Conservation (phyloP, 2,113 vertebrate species). For the Bolborhynchus lineola region DNA sequence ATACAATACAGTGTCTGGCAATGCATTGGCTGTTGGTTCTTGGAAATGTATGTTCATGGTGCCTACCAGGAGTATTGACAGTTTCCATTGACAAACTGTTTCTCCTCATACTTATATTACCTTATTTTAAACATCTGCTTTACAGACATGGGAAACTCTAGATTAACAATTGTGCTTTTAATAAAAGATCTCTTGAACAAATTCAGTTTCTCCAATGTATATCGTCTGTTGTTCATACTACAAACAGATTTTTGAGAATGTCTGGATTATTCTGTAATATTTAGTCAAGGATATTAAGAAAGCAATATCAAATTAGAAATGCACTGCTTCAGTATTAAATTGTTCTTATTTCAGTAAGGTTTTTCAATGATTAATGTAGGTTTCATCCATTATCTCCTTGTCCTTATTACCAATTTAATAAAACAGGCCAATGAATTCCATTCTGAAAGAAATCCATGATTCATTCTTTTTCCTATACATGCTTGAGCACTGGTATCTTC, state of each 20-base stretch:
- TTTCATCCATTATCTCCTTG: neutral
- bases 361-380: neutral
- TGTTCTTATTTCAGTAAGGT: neutral
- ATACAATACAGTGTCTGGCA: rapidly evolving
- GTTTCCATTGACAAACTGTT: neutral
- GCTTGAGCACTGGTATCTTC: neutral
- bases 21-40: neutral
- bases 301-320: neutral
- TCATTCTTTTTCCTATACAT: neutral
- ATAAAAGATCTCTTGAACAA: neutral
- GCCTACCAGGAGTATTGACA: neutral
- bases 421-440: neutral
- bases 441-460: neutral
- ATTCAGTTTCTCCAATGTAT: neutral
- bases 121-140: neutral
- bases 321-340: neutral
- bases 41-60: neutral
- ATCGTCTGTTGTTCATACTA: neutral
- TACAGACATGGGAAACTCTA: neutral
- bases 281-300: neutral
- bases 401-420: neutral
- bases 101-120: neutral
- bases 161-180: neutral
- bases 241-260: neutral
- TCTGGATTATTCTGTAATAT: neutral